Evolutionary conservation across 2,888 invertebrate species (phyloP).

Genomic region (Drepana falcataria): DNA sequence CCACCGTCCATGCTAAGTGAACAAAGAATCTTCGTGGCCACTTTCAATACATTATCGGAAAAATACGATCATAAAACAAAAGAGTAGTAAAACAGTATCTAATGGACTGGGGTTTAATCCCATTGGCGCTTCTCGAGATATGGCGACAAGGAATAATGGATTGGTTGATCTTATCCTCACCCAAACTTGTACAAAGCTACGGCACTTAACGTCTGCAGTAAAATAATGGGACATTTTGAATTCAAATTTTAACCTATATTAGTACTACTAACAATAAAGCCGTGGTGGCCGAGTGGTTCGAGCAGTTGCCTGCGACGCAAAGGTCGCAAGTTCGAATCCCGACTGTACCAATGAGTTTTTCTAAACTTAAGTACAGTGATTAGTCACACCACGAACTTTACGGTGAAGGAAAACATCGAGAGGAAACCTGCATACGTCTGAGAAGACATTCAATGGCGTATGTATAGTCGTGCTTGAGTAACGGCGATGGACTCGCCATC

Average conservation of each 20-base stretch:
- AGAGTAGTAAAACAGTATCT: slow-evolving; percentile 63
- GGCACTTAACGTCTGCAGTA: slow-evolving; percentile 23
- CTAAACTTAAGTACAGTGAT: too few relatives aligned
- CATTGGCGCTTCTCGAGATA: slow-evolving; percentile 55
- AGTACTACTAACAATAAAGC: neutral
- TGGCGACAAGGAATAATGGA: slow-evolving; percentile 58
- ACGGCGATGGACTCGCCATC: too few relatives aligned
- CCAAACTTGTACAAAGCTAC: slow-evolving; percentile 38
- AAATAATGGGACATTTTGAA: neutral
- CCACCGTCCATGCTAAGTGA: slow-evolving; percentile 10
- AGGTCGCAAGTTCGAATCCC: too few relatives aligned
- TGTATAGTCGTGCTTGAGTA: too few relatives aligned
- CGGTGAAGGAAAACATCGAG: too few relatives aligned
- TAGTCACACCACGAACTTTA: too few relatives aligned
- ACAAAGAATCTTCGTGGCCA: slow-evolving; percentile 39
- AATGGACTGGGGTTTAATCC: slow-evolving; percentile 58
- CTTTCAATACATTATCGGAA: slow-evolving; percentile 62
- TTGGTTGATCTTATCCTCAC: slow-evolving; percentile 47
- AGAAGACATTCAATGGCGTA: too few relatives aligned
- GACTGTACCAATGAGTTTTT: too few relatives aligned
- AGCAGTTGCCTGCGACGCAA: too few relatives aligned
- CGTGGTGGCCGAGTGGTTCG: too few relatives aligned
- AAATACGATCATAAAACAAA: slow-evolving; percentile 67
- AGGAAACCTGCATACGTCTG: too few relatives aligned
- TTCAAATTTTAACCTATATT: neutral